Evolutionary conservation across 2,797 vertebrate species (phyloP).

Genomic region (Hoplostethus atlanticus): DNA sequence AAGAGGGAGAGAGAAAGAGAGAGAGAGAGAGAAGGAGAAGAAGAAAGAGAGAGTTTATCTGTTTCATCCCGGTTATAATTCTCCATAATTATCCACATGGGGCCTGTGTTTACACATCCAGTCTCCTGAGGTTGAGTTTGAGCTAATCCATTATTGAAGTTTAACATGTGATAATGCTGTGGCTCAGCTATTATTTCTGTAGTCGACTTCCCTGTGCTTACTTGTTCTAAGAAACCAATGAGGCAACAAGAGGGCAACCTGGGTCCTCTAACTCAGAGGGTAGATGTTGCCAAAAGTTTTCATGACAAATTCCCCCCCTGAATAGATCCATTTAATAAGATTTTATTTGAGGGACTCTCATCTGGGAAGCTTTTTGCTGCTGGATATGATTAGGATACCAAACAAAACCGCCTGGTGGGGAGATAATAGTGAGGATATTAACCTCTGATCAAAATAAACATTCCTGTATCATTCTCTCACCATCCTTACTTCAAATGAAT

Average conservation of each 20-base stretch:
- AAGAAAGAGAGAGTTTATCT: conserved; percentile 29
- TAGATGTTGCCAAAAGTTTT: not conserved
- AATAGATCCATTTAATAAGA: too few species aligned
- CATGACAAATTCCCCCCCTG: not conserved
- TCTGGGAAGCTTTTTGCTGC: too few species aligned
- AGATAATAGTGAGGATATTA: too few species aligned
- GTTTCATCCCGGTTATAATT: conserved; percentile 61
- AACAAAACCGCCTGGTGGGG: too few species aligned
- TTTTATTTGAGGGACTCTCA: too few species aligned
- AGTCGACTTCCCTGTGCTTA: conserved; percentile 16
- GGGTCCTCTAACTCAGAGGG: not conserved
- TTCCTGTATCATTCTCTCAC: too few species aligned
- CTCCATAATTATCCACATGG: conserved; percentile 71
- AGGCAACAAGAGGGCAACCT: conserved; percentile 5
- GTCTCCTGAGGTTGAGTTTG: conserved; percentile 70
- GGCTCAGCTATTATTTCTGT: conserved; percentile 32
- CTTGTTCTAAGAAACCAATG: conserved; percentile 14
- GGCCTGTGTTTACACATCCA: conserved; percentile 73
- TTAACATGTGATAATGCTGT: conserved; percentile 65
- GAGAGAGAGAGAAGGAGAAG: conserved; percentile 36
- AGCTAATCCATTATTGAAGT: conserved; percentile 64
- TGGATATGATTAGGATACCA: too few species aligned
- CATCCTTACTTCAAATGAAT: too few species aligned
- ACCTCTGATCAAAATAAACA: too few species aligned
- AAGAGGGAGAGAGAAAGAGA: conserved; percentile 6